Conservation (phyloP, 2,113 vertebrate genomes). For the Corythornis cristatus region DNA sequence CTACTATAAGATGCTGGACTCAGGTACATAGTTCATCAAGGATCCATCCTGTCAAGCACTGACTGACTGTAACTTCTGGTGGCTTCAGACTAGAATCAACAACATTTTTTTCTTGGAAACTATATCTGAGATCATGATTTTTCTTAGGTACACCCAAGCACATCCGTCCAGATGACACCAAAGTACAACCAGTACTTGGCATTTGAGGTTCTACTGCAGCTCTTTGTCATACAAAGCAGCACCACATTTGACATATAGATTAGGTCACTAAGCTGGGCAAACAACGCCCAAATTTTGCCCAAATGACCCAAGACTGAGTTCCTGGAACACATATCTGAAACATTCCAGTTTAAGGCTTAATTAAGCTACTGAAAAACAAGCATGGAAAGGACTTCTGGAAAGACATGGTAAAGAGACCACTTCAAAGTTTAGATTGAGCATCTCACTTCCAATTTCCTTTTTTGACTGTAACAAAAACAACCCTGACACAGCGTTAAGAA, state of each 20-base stretch:
- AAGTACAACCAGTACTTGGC: not conserved
- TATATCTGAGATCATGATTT: not conserved
- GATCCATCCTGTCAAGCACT: not conserved
- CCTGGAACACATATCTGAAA: not conserved
- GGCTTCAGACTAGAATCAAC: not conserved
- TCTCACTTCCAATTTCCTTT: not conserved
- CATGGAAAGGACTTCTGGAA: not conserved
- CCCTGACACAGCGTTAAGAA: not conserved
- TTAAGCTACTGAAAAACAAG: not conserved
- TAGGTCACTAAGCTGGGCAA: not conserved
- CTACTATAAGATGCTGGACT: not conserved
- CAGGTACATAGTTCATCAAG: not conserved
- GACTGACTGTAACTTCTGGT: not conserved
- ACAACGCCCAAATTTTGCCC: not conserved
- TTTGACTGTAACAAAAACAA: slow-evolving; percentile 21
- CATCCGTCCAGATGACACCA: not conserved
- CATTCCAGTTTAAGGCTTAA: not conserved
- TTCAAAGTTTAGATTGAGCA: not conserved
- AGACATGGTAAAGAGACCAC: not conserved
- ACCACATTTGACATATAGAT: not conserved
- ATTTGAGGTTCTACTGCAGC: not conserved
- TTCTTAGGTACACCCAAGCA: not conserved
- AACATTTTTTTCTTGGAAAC: not conserved
- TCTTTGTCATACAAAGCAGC: not conserved
- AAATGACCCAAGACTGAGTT: not conserved